Percentiles rank a stretch among this genome's conserved stretches.
phyloP scores from a whole-genome alignment of 2,797 vertebrate species.

The Erithacus rubecula region DNA sequence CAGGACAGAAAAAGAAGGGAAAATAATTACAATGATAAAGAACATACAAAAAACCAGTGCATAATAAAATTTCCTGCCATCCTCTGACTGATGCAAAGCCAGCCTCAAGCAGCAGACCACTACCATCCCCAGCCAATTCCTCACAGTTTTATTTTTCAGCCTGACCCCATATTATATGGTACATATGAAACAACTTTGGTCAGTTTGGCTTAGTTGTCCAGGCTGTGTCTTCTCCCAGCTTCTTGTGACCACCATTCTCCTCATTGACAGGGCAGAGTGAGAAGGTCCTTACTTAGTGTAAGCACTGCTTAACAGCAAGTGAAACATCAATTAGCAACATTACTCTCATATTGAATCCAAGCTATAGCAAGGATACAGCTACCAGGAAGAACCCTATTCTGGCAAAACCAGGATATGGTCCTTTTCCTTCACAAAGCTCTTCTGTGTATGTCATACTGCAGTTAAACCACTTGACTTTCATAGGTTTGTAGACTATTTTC shows the following conservation, averaged over 20 bases:
- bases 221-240: not conserved
- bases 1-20: not conserved
- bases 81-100: not conserved
- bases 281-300: not conserved
- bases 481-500: not conserved
- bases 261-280: not conserved
- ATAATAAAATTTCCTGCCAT: not conserved
- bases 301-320: not conserved
- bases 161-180: not conserved
- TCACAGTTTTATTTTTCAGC: not conserved
- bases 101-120: not conserved
- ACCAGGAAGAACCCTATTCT: not conserved
- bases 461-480: not conserved
- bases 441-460: not conserved
- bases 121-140: rapidly evolving
- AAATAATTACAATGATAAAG: not conserved
- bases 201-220: not conserved
- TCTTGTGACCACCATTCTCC: not conserved
- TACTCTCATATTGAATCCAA: not conserved
- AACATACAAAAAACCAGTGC: not conserved
- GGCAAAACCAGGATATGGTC: not conserved
- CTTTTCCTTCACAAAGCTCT: not conserved
- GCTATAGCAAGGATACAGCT: not conserved
- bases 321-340: not conserved
- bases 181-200: not conserved